These are phyloP conservation scores for Erpornis zantholeuca DNA, from an alignment of 2,113 vertebrate genomes.

Conservation along the genomic window DNA sequence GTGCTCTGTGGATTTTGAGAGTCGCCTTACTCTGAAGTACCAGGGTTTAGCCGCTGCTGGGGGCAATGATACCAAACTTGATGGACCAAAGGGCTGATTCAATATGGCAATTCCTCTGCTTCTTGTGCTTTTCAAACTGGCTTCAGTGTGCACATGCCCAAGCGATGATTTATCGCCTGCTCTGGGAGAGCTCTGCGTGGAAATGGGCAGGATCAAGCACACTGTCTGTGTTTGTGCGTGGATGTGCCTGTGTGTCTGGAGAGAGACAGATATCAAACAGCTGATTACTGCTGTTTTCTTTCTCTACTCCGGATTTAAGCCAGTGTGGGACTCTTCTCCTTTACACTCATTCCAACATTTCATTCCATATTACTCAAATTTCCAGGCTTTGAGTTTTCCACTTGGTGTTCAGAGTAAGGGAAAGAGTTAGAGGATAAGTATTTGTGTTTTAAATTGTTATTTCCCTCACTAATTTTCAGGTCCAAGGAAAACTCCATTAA, in stretches of 20 bases:
- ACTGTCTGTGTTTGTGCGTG: background rate
- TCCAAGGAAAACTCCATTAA: background rate
- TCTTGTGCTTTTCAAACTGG: constrained; percentile 35
- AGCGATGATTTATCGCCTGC: constrained; percentile 5
- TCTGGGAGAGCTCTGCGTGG: background rate
- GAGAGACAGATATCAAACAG: background rate
- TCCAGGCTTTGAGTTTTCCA: background rate
- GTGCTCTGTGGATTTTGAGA: background rate
- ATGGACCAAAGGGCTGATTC: constrained; percentile 64
- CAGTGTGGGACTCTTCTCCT: background rate
- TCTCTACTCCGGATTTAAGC: background rate
- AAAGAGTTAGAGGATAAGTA: background rate
- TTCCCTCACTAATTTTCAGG: background rate
- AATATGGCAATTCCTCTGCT: constrained; percentile 60
- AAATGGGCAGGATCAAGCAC: background rate
- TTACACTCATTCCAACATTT: background rate
- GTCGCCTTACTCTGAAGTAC: constrained; percentile 2
- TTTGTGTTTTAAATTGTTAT: background rate
- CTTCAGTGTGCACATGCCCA: constrained; percentile 24
- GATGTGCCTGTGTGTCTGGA: background rate
- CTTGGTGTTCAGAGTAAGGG: background rate
- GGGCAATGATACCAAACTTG: constrained; percentile 55
- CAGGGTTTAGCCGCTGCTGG: constrained; percentile 40
- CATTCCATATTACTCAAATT: background rate
- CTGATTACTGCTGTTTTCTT: background rate